Evolutionary conservation across 2,797 vertebrate genomes (phyloP).

Genomic region (Ataeniobius toweri): DNA sequence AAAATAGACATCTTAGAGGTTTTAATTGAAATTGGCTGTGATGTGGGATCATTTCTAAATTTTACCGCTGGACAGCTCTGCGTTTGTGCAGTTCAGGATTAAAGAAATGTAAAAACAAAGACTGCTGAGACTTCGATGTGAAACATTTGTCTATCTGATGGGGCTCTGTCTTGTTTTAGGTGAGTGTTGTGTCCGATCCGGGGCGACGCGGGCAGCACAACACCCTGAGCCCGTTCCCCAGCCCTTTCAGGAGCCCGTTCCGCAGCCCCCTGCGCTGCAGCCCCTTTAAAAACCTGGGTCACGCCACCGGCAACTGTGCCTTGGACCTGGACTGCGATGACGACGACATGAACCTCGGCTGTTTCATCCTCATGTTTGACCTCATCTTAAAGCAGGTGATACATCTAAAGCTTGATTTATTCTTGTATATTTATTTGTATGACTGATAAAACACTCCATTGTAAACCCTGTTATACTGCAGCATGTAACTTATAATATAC

Average conservation of each 20-base stretch:
- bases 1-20: slow-evolving; percentile 70
- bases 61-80: slow-evolving; percentile 6
- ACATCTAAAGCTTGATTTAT: neutral
- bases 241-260: slow-evolving; percentile 96
- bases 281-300: slow-evolving; percentile 95
- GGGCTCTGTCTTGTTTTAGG: slow-evolving; percentile 71
- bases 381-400: slow-evolving; percentile 97
- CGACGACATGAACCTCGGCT: slow-evolving; percentile 98
- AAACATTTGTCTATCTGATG: neutral
- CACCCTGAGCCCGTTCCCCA: slow-evolving; percentile 94
- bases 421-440: neutral
- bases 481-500: too few relatives aligned
- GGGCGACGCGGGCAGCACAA: slow-evolving; percentile 91
- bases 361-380: slow-evolving; percentile 99
- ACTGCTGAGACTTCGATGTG: neutral
- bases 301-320: slow-evolving; percentile 87
- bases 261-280: slow-evolving; percentile 91
- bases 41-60: slow-evolving; percentile 47
- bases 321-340: slow-evolving; percentile 97
- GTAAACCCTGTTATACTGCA: neutral
- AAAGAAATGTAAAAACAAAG: neutral
- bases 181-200: slow-evolving; percentile 95
- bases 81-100: slow-evolving; percentile 4
- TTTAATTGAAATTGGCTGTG: slow-evolving; percentile 69
- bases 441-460: neutral